Percentiles rank a stretch among this genome's conserved stretches.
Conservation (phyloP, 1,140 invertebrate genomes). For the Caenorhabditis briggsae region DNA sequence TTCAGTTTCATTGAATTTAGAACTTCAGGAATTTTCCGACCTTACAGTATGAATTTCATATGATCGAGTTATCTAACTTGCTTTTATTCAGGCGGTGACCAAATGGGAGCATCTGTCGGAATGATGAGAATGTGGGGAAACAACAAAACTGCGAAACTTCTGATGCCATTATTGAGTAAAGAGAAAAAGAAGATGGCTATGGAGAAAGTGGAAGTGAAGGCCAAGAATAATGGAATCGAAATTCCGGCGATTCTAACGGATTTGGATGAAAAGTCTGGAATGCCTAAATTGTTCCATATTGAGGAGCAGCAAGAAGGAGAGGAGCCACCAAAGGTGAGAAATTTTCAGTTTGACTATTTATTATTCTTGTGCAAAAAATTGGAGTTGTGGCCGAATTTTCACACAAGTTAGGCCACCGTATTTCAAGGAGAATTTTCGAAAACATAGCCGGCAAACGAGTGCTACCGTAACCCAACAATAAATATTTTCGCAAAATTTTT, state of each 20-base stretch:
- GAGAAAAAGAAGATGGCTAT: constrained; percentile 73
- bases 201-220: constrained; percentile 77
- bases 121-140: constrained; percentile 77
- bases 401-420: no score
- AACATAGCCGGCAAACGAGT: no score
- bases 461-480: no score
- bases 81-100: constrained; percentile 71
- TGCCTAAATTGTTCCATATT: constrained; percentile 72
- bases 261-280: constrained; percentile 75
- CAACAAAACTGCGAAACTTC: constrained; percentile 73
- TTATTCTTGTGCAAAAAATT: no score
- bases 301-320: constrained; percentile 65
- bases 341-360: no score
- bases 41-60: background rate
- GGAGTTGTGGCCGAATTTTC: no score
- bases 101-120: constrained; percentile 76
- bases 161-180: constrained; percentile 75
- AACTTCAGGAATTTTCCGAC: background rate
- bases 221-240: constrained; percentile 75
- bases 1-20: background rate
- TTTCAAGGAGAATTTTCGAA: no score
- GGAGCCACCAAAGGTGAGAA: constrained; percentile 54
- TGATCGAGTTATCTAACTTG: background rate
- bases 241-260: constrained; percentile 76
- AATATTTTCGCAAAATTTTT: no score